Conservation (phyloP, 2,797 vertebrate species). For the Lycodopsis pacificus region DNA sequence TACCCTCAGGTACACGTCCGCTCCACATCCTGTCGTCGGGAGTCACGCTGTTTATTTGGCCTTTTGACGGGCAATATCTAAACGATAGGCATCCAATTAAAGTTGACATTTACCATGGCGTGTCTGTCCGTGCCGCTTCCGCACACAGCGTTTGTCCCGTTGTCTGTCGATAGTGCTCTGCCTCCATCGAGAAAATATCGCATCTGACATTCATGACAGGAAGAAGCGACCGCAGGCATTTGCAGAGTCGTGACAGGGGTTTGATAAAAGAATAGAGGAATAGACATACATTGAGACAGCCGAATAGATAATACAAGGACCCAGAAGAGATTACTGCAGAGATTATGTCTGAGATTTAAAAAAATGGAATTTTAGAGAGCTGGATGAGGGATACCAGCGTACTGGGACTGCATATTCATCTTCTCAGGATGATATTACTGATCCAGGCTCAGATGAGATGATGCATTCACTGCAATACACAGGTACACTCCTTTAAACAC, state of each 20-base stretch:
- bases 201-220: slow-evolving; percentile 56
- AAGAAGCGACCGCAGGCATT: slow-evolving; percentile 48
- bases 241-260: slow-evolving; percentile 42
- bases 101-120: slow-evolving; percentile 72
- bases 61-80: slow-evolving; percentile 58
- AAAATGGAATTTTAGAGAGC: slow-evolving; percentile 44
- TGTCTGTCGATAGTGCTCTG: slow-evolving; percentile 51
- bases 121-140: slow-evolving; percentile 52
- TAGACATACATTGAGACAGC: slow-evolving; percentile 52
- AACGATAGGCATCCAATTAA: slow-evolving; percentile 71
- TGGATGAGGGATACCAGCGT: slow-evolving; percentile 16
- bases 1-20: slow-evolving; percentile 48
- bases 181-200: slow-evolving; percentile 45
- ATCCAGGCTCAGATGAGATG: slow-evolving; percentile 32
- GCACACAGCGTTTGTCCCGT: slow-evolving; percentile 38
- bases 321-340: slow-evolving; percentile 52
- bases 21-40: slow-evolving; percentile 57
- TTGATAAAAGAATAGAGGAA: slow-evolving; percentile 49
- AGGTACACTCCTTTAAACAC: slow-evolving; percentile 1
- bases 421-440: slow-evolving; percentile 31
- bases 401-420: slow-evolving; percentile 30
- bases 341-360: slow-evolving; percentile 48
- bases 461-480: slow-evolving; percentile 12
- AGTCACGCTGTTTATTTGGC: slow-evolving; percentile 61
- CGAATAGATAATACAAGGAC: slow-evolving; percentile 45